These are phyloP conservation scores for Acrobasis repandana DNA, from an alignment of 2,888 invertebrate species.

Conservation along the genomic window DNA sequence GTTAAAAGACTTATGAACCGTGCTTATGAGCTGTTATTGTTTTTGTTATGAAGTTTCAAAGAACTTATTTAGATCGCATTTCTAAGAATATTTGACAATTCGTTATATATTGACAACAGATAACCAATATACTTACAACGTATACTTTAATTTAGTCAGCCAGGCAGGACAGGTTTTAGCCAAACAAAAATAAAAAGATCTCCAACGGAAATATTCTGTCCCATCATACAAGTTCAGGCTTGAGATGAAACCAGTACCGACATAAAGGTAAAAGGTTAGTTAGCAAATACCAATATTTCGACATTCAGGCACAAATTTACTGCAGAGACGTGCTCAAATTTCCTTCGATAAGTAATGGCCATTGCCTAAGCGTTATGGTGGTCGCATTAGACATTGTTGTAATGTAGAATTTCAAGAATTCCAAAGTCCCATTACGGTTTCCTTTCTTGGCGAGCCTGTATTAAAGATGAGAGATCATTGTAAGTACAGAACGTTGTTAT, in stretches of 20 bases:
- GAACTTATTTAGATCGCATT: neutral
- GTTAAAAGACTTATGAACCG: neutral
- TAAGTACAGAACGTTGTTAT: constrained; percentile 28
- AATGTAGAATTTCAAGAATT: constrained; percentile 31
- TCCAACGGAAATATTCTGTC: constrained; percentile 66
- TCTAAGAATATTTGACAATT: neutral
- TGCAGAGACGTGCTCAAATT: constrained; percentile 18
- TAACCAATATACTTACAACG: constrained; percentile 32
- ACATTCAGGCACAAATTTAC: constrained; percentile 35
- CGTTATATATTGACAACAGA: constrained; percentile 31
- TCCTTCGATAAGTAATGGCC: constrained; percentile 22
- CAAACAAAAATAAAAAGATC: constrained; percentile 54
- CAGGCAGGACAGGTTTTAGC: constrained; percentile 66
- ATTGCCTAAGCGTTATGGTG: constrained; percentile 17
- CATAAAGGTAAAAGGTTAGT: constrained; percentile 68
- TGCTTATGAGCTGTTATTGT: constrained; percentile 18
- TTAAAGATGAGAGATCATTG: constrained; percentile 41
- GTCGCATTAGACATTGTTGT: constrained; percentile 32
- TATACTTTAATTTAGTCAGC: constrained; percentile 49
- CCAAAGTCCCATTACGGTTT: constrained; percentile 41
- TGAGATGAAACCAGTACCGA: constrained; percentile 66
- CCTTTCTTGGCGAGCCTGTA: constrained; percentile 39
- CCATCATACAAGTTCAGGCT: constrained; percentile 52
- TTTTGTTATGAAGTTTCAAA: constrained; percentile 29
- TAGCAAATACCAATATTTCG: constrained; percentile 59